Evolutionary conservation across 1,140 invertebrate species (phyloP).

Genomic region (Spodoptera frugiperda): DNA sequence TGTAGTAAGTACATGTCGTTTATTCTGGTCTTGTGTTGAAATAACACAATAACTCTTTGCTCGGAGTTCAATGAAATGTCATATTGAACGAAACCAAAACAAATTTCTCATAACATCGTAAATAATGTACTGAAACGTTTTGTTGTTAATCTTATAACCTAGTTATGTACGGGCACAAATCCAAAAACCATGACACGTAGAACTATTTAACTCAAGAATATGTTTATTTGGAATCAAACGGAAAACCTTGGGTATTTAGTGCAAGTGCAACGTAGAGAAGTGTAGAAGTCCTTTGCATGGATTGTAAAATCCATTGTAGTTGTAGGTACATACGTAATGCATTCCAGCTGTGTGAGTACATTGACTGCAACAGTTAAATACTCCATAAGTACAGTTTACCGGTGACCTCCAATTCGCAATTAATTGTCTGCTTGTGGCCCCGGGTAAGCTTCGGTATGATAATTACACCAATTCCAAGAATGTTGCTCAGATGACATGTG

Average conservation of each 20-base stretch:
- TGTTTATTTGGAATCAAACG: too few relatives aligned
- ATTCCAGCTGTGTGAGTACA: slow-evolving; percentile 5
- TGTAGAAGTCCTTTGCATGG: too few relatives aligned
- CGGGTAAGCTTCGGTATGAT: slow-evolving; percentile 6
- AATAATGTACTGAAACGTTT: too few relatives aligned
- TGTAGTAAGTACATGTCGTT: background rate
- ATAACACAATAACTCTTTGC: slow-evolving; percentile 4
- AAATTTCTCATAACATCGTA: background rate
- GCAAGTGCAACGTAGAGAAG: too few relatives aligned
- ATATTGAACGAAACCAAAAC: background rate
- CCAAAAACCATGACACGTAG: too few relatives aligned
- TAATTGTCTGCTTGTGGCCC: slow-evolving; percentile 18
- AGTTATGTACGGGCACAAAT: too few relatives aligned
- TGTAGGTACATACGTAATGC: background rate
- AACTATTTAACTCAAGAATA: too few relatives aligned
- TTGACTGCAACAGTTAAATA: slow-evolving; percentile 15
- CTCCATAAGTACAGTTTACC: slow-evolving; percentile 19
- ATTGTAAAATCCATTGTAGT: too few relatives aligned
- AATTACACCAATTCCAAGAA: slow-evolving; percentile 38
- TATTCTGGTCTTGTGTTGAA: slow-evolving; percentile 25
- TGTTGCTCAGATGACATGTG: slow-evolving; percentile 16
- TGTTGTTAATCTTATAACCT: too few relatives aligned
- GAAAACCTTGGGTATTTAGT: too few relatives aligned
- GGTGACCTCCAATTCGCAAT: slow-evolving; percentile 32
- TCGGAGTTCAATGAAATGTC: background rate